Conservation (phyloP, 2,797 vertebrate genomes). For the Neosilurus mollespiculum region DNA sequence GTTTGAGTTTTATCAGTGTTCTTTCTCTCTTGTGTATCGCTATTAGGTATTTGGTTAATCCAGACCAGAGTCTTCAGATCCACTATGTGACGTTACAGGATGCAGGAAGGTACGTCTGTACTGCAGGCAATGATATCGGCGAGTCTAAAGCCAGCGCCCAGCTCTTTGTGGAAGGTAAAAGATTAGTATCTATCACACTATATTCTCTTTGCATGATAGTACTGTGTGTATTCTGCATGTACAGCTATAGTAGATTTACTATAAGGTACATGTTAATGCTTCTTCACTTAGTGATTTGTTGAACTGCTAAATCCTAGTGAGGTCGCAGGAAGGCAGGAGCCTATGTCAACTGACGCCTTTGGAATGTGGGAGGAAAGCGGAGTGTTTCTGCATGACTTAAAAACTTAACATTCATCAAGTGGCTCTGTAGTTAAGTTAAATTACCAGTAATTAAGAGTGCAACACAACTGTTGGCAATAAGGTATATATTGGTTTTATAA, state of each 20-base stretch:
- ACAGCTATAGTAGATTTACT: neutral
- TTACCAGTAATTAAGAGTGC: neutral
- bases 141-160: constrained; percentile 68
- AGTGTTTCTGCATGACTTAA: neutral
- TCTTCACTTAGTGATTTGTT: too few species aligned
- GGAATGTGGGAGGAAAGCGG: too few species aligned
- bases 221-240: neutral
- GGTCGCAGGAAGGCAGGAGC: too few species aligned
- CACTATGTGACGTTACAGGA: constrained; percentile 75
- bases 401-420: neutral
- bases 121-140: constrained; percentile 77
- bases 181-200: neutral
- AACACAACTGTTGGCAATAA: neutral
- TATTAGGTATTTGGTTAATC: constrained; percentile 81
- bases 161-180: constrained; percentile 78
- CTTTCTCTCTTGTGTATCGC: constrained; percentile 18
- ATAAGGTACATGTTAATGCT: neutral
- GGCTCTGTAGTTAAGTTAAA: neutral
- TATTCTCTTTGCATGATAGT: neutral
- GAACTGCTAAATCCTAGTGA: too few species aligned
- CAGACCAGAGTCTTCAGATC: constrained; percentile 80
- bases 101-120: constrained; percentile 80
- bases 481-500: neutral
- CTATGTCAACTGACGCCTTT: too few species aligned
- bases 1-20: neutral